A percentile compares a stretch with the other conserved stretches of the same genome.
These are phyloP conservation scores for Allygus modestus DNA, from an alignment of 2,888 invertebrate genomes.

Conservation along the genomic window DNA sequence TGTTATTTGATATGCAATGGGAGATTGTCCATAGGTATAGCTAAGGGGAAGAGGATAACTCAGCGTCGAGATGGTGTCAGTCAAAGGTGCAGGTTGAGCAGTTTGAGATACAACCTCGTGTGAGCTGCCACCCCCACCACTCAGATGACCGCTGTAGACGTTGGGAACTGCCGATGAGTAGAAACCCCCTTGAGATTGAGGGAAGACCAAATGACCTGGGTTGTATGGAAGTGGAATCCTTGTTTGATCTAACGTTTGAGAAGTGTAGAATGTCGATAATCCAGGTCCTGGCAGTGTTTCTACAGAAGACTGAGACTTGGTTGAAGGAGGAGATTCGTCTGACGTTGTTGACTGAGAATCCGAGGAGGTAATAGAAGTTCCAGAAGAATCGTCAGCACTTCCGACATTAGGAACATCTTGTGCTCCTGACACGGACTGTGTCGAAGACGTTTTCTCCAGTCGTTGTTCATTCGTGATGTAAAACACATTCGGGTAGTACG, in stretches of 20 bases:
- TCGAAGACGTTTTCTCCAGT: background rate
- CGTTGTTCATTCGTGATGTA: conserved; percentile 31
- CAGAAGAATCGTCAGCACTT: background rate
- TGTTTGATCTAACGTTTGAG: conserved; percentile 2
- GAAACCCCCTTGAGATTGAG: background rate
- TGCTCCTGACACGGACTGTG: background rate
- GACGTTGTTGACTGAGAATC: background rate
- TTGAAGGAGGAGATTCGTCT: background rate
- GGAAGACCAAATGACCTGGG: background rate
- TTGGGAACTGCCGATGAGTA: background rate
- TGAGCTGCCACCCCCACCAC: background rate
- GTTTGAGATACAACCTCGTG: background rate
- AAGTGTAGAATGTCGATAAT: background rate
- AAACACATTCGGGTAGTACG: conserved; percentile 42
- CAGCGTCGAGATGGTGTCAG: background rate
- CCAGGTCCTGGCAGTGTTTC: background rate
- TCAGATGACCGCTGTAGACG: background rate
- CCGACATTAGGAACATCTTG: background rate
- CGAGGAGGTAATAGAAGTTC: background rate
- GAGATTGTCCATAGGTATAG: background rate
- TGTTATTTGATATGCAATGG: background rate
- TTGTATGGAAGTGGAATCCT: conserved; percentile 1
- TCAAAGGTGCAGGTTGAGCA: background rate
- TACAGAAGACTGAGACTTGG: background rate
- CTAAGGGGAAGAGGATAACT: background rate